These are phyloP conservation scores for Calypte anna DNA, from an alignment of 2,113 vertebrate species.

Conservation along the genomic window DNA sequence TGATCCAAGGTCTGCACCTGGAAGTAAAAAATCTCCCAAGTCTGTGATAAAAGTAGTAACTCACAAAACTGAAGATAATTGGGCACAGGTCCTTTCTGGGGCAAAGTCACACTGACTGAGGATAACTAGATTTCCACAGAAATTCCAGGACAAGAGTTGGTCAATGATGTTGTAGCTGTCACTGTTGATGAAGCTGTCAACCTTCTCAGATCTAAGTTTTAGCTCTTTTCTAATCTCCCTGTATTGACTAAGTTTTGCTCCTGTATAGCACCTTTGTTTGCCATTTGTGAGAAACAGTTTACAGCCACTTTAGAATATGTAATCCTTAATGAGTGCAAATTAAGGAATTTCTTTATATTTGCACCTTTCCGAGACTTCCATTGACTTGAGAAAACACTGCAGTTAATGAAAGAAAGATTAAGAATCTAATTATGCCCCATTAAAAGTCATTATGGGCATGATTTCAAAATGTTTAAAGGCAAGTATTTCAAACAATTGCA, in stretches of 20 bases:
- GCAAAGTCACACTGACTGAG: background rate
- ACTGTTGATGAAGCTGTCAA: background rate
- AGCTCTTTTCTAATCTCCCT: background rate
- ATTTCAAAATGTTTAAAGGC: constrained; percentile 23
- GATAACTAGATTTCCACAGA: background rate
- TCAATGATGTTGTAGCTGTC: background rate
- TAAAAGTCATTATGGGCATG: background rate
- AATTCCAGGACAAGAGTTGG: background rate
- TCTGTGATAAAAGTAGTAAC: background rate
- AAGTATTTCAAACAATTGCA: background rate
- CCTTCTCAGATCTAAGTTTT: background rate
- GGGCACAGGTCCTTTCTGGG: background rate
- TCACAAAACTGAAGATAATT: background rate
- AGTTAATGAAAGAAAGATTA: constrained; percentile 29
- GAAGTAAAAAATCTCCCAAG: background rate
- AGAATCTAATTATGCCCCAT: background rate
- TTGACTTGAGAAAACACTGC: constrained; percentile 21
- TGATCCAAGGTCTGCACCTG: background rate
- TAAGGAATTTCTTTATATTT: constrained; percentile 2
- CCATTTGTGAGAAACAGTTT: background rate
- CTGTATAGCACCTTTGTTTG: background rate
- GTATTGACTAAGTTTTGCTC: background rate
- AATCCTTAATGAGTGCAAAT: background rate
- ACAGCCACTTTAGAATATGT: background rate
- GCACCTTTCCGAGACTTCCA: background rate